Conservation (phyloP, 1,140 invertebrate species). For the Leptinotarsa texana region DNA sequence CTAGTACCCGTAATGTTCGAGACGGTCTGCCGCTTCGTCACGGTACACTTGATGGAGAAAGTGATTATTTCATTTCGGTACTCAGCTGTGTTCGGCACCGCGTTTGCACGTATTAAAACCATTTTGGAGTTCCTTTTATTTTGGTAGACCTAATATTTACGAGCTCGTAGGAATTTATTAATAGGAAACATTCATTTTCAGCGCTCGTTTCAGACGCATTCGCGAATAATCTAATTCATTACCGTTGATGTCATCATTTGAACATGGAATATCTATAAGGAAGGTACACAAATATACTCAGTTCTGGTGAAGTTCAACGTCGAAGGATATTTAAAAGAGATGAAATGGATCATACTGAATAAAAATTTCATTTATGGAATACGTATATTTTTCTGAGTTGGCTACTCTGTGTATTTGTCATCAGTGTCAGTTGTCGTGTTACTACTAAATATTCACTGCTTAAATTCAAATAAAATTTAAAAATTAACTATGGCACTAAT, state of each 20-base stretch:
- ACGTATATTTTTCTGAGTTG: no score
- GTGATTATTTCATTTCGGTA: constrained; percentile 29
- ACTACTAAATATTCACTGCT: no score
- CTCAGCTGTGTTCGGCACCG: constrained; percentile 10
- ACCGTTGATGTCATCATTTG: constrained; percentile 8
- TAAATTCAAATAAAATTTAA: no score
- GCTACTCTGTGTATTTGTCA: no score
- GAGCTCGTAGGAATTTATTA: constrained; percentile 16
- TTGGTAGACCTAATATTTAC: constrained; percentile 18
- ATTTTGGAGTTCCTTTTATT: constrained; percentile 17
- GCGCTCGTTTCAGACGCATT: not conserved
- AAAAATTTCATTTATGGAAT: no score
- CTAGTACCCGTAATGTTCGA: not conserved
- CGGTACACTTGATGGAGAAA: constrained; percentile 26
- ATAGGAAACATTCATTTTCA: constrained; percentile 17
- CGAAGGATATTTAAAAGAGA: no score
- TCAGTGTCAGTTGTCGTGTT: no score
- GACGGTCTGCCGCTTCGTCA: constrained; percentile 23
- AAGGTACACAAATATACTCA: no score
- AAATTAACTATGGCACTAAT: no score
- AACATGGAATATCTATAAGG: not conserved
- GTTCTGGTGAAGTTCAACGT: no score
- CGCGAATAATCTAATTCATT: constrained; percentile 11
- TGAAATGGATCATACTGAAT: no score
- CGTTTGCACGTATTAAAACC: constrained; percentile 25